Evolutionary conservation across 2,888 invertebrate species (phyloP), one percentile per base, ranked within the genome.

Genomic region (Smittia aterrima): DNA sequence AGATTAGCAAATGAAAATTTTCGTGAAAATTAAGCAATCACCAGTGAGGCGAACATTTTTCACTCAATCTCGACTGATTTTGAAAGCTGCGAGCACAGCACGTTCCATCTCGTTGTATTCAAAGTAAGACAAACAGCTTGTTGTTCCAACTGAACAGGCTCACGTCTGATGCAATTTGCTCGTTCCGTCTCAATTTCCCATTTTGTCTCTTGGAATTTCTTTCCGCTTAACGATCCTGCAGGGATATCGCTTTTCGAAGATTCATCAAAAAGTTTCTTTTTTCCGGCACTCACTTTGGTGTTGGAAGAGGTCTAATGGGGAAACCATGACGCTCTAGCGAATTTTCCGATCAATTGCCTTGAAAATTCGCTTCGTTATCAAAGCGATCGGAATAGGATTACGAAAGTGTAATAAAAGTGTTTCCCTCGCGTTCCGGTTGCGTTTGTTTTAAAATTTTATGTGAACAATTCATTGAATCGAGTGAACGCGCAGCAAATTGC

Each of bases 141-240:
- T 32, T 32, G 32, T 32, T 47, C 47, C 47, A 47, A 3, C 13
- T n/a, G 47, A 47, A 47, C 47, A n/a, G 47, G 3, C 16, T 6
- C 58, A 58, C 58, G 58, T 58, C 58, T 24, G 11, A 58, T 58
- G 20, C 58, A 58, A 58, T 58, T 58, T 58, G 53, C 16, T 58
- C 16, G n/a, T n/a, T 47, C 13, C 47, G n/a, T 47, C 16, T 16
- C 58, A 58, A 9, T 9, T 22, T 58, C 24, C 58, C 3, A 58
- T 58, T 58, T 58, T n/a, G 3, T 58, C 6, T 58, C 58, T 20
- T 58, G 3, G 20, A 18, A 58, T 58, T 58, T 58, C 13, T 58
- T 47, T 47, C 47, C 32, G 16, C 16, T 58, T 58, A 2, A 58
- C 24, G 58, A 2, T 53, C 4, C 53, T 53, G 53, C 53, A 53